These are phyloP conservation scores for Aphidius colemani DNA, from an alignment of 2,888 invertebrate species.

Conservation along the genomic window DNA sequence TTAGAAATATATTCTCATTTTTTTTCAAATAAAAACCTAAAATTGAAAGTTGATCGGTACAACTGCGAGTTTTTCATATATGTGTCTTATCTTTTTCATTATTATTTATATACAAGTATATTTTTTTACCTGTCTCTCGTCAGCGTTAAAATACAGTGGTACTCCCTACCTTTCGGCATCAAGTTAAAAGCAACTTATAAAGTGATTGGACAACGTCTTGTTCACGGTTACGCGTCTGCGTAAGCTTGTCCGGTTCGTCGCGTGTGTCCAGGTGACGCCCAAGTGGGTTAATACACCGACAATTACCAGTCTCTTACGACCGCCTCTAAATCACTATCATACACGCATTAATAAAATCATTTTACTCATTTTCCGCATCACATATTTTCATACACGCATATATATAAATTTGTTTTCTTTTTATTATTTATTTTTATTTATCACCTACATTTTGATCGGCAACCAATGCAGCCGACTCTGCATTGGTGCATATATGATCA, in stretches of 20 bases:
- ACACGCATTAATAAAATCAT: constrained; percentile 21
- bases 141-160: too few relatives aligned
- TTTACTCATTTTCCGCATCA: constrained; percentile 38
- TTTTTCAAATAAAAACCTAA: too few relatives aligned
- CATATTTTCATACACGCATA: constrained; percentile 10
- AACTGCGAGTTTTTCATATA: too few relatives aligned
- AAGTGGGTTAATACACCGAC: constrained; percentile 51
- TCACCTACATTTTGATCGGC: neutral
- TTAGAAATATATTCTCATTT: too few relatives aligned
- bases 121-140: too few relatives aligned
- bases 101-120: too few relatives aligned
- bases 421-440: neutral
- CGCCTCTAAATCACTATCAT: constrained; percentile 36
- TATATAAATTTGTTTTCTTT: constrained; percentile 27
- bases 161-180: too few relatives aligned
- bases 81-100: too few relatives aligned
- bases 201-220: constrained; percentile 26
- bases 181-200: neutral
- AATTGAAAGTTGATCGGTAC: too few relatives aligned
- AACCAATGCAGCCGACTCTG: too few relatives aligned
- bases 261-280: constrained; percentile 44
- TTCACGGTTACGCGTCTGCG: constrained; percentile 32
- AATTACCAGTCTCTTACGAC: constrained; percentile 45
- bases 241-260: constrained; percentile 29
- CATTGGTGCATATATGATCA: too few relatives aligned